Conservation (phyloP, 2,113 vertebrate species). For the Pteronura brasiliensis region DNA sequence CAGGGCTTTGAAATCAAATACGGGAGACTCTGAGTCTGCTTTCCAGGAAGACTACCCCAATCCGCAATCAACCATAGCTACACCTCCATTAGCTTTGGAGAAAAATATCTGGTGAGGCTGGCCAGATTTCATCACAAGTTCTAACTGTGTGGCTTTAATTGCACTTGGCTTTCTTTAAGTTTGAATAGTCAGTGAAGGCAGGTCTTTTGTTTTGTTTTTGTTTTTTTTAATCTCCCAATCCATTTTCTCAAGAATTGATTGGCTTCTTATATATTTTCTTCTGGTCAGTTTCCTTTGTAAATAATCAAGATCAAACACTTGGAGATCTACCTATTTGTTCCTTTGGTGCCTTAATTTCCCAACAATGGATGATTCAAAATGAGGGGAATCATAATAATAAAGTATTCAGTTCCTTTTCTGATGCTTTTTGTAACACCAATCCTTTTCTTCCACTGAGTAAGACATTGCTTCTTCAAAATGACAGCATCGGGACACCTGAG, state of each 20-base stretch:
- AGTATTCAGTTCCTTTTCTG: not conserved
- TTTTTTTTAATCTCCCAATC: not conserved
- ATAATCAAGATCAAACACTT: not conserved
- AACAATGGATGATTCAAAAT: not conserved
- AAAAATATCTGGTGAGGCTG: not conserved
- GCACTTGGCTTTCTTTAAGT: not conserved
- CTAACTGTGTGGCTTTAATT: not conserved
- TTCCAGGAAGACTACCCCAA: not conserved
- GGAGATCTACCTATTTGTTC: not conserved
- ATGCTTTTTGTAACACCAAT: not conserved
- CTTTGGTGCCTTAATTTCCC: not conserved
- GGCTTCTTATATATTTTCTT: not conserved
- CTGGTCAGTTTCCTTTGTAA: not conserved
- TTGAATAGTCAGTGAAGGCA: not conserved
- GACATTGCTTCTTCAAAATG: not conserved
- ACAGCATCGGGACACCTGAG: not conserved
- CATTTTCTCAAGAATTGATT: not conserved
- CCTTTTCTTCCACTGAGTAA: not conserved
- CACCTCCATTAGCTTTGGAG: fast-evolving
- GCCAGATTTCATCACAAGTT: not conserved
- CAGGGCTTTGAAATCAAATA: not conserved
- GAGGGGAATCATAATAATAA: not conserved
- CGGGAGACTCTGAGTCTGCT: not conserved
- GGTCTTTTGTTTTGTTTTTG: not conserved
- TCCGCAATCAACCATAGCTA: fast-evolving